Evolutionary conservation across 2,797 vertebrate species (phyloP).

Genomic region (Alfaro cultratus): DNA sequence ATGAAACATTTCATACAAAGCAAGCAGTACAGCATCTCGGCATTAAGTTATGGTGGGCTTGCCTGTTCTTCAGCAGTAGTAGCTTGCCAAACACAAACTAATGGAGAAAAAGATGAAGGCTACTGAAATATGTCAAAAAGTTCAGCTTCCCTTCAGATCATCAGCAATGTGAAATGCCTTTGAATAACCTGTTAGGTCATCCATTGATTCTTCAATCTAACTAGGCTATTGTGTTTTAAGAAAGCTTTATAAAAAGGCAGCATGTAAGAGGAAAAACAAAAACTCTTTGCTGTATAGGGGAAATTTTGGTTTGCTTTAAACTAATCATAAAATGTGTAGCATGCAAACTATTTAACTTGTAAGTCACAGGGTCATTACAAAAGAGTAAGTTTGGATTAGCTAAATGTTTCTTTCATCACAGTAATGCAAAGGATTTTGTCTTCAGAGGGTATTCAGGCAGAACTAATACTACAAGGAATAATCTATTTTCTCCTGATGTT

Average conservation of each 20-base stretch:
- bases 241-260: not conserved
- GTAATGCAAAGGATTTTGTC: conserved; percentile 34
- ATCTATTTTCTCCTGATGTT: conserved; percentile 73
- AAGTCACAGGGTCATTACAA: not conserved
- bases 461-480: conserved; percentile 66
- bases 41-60: no score
- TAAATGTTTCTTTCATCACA: conserved; percentile 46
- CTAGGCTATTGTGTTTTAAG: not conserved
- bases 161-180: not conserved
- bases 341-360: not conserved
- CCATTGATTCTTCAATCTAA: not conserved
- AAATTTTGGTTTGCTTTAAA: not conserved
- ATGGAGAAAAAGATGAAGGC: not conserved
- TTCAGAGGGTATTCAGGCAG: conserved; percentile 69
- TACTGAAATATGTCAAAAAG: not conserved
- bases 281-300: not conserved
- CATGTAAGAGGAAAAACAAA: not conserved
- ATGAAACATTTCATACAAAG: not conserved
- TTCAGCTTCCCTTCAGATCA: not conserved
- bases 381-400: not conserved
- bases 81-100: not conserved
- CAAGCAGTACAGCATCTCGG: not conserved
- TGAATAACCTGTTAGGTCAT: not conserved
- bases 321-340: not conserved
- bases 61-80: not conserved